Base-by-base conservation (phyloP, 2,113 vertebrate genomes). In the Petrocephalus zakoni region DNA sequence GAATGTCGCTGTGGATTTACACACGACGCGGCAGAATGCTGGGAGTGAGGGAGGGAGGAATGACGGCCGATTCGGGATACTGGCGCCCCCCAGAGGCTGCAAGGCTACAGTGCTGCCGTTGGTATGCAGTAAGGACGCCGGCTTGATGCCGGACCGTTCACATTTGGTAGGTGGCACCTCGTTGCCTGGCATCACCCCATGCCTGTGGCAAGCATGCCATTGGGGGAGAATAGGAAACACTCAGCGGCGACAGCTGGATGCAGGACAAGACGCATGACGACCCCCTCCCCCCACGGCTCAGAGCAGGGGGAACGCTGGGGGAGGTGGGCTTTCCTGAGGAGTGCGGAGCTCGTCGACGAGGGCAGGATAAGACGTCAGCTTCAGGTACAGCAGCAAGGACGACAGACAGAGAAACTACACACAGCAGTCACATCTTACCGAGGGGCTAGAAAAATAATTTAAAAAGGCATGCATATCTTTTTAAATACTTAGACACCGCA, bases 401-500 rank as follows among this genome's bases (percentile, higher is more conserved):
- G 7, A 81, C 21, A 86, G 15, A 55, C 34, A 42, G 52, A 64
- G 11, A 87, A 91, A 87, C 89, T 52, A 92, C 90, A 92, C 89
- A 91, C 93, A 95, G 95, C 95, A 96, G 94, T 96, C 92, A 93
- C 25, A 94, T 95, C 95, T 96, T 94, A 94, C 89, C 93, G n/a
- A 93, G 90, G 92, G 93, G 92, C 86, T 85, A 58, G 85, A 72
- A 91, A 91, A 82, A 91, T 91, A 88, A 92, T 84, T 89, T 90
- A 91, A 91, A 93, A 88, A 89, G 89, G 88, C 94, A 96, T 96
- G 95, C 96, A 94, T 91, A 94, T 95, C 90, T 94, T 94, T 92
- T 94, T 91, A 94, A 94, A 96, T 94, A 95, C 95, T 93, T 93
- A 95, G 95, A 97, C 96, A 97, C 96, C 93, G 96, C 95, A 97